Percentiles rank a stretch among this genome's conserved stretches.
These are phyloP conservation scores for Trematomus bernacchii DNA, from an alignment of 2,797 vertebrate species.

Conservation along the genomic window DNA sequence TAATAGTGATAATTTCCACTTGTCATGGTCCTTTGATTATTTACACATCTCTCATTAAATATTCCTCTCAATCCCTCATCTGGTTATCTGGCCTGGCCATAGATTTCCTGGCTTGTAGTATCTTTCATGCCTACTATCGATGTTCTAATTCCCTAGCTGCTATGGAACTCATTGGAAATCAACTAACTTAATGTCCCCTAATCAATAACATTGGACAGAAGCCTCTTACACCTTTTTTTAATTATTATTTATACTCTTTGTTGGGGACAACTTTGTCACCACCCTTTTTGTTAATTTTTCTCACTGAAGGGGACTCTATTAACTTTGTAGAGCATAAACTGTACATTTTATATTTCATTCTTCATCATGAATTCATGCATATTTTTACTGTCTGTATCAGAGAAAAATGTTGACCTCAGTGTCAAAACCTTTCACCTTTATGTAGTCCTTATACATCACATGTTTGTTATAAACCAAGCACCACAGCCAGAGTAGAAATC, in stretches of 20 bases:
- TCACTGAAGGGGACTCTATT: neutral
- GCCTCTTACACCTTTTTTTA: conserved; percentile 12
- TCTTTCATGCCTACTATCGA: conserved; percentile 5
- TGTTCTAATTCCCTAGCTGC: conserved; percentile 26
- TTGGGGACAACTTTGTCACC: neutral
- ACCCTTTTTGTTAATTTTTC: neutral
- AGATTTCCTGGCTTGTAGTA: conserved; percentile 22
- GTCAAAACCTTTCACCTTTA: neutral
- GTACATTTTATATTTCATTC: neutral
- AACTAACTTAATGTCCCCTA: conserved; percentile 21
- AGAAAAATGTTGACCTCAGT: neutral
- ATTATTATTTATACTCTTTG: neutral
- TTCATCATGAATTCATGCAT: neutral
- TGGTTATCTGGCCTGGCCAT: conserved; percentile 23
- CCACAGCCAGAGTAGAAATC: conserved; percentile 14
- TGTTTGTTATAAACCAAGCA: conserved; percentile 6
- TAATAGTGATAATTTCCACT: neutral
- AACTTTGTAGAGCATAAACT: neutral
- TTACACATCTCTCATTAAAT: neutral
- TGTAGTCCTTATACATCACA: neutral
- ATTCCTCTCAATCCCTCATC: neutral
- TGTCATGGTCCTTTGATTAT: neutral
- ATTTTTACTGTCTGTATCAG: neutral
- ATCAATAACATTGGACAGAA: conserved; percentile 19
- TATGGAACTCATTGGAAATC: conserved; percentile 41